These are phyloP conservation scores for Trematomus loennbergii DNA, from an alignment of 2,113 vertebrate species.

Conservation along the genomic window DNA sequence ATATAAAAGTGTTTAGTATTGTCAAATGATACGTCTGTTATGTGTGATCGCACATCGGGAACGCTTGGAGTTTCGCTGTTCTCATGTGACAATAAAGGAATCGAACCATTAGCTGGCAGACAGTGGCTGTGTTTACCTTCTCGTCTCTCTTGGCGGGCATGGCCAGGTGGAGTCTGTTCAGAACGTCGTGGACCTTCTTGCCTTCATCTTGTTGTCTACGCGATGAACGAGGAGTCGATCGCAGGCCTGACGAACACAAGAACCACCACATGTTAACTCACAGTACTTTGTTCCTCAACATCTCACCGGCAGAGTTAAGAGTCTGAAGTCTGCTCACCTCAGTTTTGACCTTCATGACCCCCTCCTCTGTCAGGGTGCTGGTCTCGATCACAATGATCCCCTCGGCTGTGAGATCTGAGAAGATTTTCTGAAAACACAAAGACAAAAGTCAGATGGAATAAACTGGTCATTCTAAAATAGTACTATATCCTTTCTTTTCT, in stretches of 20 bases:
- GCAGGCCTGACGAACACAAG: slow-evolving; percentile 74
- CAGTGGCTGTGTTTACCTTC: slow-evolving; percentile 82
- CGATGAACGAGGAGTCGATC: slow-evolving; percentile 89
- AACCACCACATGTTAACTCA: background rate
- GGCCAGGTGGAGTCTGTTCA: slow-evolving; percentile 96
- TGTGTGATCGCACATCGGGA: too few species aligned
- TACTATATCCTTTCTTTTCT: too few species aligned
- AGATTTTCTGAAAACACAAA: slow-evolving; percentile 88
- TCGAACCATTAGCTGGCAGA: too few species aligned
- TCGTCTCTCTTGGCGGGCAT: slow-evolving; percentile 92
- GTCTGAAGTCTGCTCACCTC: slow-evolving; percentile 84
- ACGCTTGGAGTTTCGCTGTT: too few species aligned
- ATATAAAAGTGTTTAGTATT: too few species aligned
- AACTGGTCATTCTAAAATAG: too few species aligned
- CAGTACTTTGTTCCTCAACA: background rate
- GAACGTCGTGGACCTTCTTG: slow-evolving; percentile 96
- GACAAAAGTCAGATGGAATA: background rate
- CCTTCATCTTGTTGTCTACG: slow-evolving; percentile 96
- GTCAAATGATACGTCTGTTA: too few species aligned
- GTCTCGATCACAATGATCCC: slow-evolving; percentile 93
- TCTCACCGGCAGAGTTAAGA: background rate
- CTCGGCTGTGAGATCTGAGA: slow-evolving; percentile 86
- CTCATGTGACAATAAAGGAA: too few species aligned
- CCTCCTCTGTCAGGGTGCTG: slow-evolving; percentile 95
- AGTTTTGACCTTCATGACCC: slow-evolving; percentile 94